Percentiles rank a stretch among this genome's conserved stretches.
Evolutionary conservation across 1,140 invertebrate species (phyloP).

Genomic region (Diachasmimorpha longicaudata): DNA sequence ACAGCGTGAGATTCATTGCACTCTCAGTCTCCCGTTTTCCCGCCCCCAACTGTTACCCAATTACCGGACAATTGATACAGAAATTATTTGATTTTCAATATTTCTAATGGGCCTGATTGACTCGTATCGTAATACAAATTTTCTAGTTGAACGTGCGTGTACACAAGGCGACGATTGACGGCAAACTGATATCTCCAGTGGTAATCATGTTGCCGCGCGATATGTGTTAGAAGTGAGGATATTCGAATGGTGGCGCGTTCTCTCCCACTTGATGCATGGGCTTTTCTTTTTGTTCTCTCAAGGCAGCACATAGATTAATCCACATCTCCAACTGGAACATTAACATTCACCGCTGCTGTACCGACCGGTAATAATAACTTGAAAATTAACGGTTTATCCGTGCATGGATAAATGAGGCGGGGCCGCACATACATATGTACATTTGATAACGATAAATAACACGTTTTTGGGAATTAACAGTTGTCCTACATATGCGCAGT

Average conservation of each 20-base stretch:
- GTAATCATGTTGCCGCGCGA: neutral
- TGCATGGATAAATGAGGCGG: neutral
- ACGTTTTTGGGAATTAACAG: too few relatives aligned
- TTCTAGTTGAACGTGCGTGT: neutral
- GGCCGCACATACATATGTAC: neutral
- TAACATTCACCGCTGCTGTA: neutral
- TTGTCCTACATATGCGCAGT: too few relatives aligned
- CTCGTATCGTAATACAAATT: neutral
- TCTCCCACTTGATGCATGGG: neutral
- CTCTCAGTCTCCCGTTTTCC: too few relatives aligned
- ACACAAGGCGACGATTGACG: neutral
- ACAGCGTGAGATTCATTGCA: too few relatives aligned
- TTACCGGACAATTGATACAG: too few relatives aligned
- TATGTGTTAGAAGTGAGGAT: neutral
- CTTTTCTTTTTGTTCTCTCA: neutral
- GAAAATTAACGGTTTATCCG: neutral
- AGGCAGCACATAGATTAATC: neutral
- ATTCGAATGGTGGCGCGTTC: slow-evolving; percentile 11
- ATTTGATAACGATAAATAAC: too few relatives aligned
- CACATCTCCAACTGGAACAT: neutral
- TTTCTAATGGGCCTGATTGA: neutral
- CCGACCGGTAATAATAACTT: neutral
- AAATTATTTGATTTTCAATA: too few relatives aligned
- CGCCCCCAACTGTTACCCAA: too few relatives aligned
- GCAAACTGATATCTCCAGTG: slow-evolving; percentile 3